phyloP scores from a whole-genome alignment of 2,797 vertebrate genomes.

The Pogoniulus pusillus region DNA sequence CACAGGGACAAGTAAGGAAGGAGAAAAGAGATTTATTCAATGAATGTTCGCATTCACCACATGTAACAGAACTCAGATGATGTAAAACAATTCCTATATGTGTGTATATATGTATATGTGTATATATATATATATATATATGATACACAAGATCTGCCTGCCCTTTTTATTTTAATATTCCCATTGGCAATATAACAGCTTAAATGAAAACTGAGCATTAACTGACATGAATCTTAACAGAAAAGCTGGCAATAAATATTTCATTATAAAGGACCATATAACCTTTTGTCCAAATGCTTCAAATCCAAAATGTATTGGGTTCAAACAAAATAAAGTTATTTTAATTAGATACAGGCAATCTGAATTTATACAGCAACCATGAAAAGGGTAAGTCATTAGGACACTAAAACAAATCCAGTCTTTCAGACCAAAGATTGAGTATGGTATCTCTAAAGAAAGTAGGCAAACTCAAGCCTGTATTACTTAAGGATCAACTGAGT shows the following conservation, averaged over 20 bases:
- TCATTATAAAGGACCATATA: constrained; percentile 47
- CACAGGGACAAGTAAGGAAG: background rate
- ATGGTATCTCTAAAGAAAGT: background rate
- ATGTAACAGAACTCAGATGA: constrained; percentile 44
- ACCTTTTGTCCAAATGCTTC: constrained; percentile 45
- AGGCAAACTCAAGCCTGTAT: background rate
- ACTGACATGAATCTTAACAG: constrained; percentile 9
- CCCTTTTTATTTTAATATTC: constrained; percentile 55
- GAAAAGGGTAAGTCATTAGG: background rate
- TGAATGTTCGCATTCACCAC: constrained; percentile 33
- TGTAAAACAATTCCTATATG: background rate
- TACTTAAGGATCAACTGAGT: background rate
- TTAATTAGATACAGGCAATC: constrained; percentile 33
- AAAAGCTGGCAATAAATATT: constrained; percentile 54
- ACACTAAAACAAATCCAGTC: background rate
- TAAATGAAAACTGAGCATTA: constrained; percentile 36
- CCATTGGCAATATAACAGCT: constrained; percentile 2
- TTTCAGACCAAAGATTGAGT: background rate
- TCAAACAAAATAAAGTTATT: constrained; percentile 54
- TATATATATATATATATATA: too few relatives aligned
- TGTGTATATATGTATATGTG: too few relatives aligned
- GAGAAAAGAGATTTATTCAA: constrained; percentile 39
- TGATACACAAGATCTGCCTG: background rate
- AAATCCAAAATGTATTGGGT: constrained; percentile 46
- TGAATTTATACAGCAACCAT: background rate